Base-by-base conservation (phyloP, 2,113 vertebrate species). In the Coreoperca whiteheadi region DNA sequence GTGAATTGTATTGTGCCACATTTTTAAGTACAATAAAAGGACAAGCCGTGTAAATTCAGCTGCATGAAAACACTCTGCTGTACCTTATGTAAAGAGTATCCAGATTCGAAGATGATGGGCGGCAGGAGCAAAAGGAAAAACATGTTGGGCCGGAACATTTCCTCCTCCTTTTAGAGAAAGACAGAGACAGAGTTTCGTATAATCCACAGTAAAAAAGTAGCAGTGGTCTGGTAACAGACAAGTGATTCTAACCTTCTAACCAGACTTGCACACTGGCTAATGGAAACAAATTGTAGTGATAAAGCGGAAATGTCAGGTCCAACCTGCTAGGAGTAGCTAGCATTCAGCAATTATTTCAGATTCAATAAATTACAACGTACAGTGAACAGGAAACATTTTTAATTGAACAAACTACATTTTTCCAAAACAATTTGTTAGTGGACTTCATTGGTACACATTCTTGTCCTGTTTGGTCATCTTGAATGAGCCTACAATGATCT, bases 131-230 rank as follows among this genome's bases (percentile, higher is more conserved):
- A 95, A 60, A 99, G 96, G 93, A 99, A 99, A 94, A 99, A 99
- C 98, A 99, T 99, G 92, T 99, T 99, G 83, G 98, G 98, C 34
- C 98, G 96, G 94, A 99, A 99, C 98, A 99, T 99, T 90, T 99
- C 98, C 92, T 99, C 98, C 88, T 99, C 98, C 98, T 99, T 91
- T 89, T 46, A 92, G 21, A 92, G 16, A 93, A 87, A 77, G n/a
- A 34, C 1, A 74, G 50, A 79, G n/a, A 75, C 8, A 82, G 7
- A 46, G 10, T 60, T 23, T 83, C 6, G 46, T 18, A 21, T 14
- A 50, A 25, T 16, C 1, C 10, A 46, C 15, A 83, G 18, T 71
- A 37, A 2, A 54, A 53, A 23, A 34, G 32, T 9, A 70, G 21
- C 14, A 37, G 8, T 14, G 41, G 12, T 72, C 3, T 41, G 43